Evolutionary conservation across 2,113 vertebrate genomes (phyloP).

Genomic region (Leptobrachium leishanense): DNA sequence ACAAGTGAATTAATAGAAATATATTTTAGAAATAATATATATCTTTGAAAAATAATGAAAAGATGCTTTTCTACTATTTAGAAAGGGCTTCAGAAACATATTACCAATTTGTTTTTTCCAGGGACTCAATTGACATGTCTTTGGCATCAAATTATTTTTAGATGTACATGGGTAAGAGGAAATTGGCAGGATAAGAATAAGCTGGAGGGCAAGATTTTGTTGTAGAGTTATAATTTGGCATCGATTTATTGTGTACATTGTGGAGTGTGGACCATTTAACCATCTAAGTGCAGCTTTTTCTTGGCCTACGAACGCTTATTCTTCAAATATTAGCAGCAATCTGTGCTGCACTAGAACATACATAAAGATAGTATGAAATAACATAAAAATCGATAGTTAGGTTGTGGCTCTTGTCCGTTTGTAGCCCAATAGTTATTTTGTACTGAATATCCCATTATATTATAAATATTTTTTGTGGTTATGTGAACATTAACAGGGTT

Average conservation of each 20-base stretch:
- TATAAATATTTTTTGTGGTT: too few relatives aligned
- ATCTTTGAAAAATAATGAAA: background rate
- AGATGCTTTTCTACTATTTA: background rate
- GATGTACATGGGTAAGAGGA: conserved; percentile 13
- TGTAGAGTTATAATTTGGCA: conserved; percentile 20
- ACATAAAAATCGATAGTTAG: too few relatives aligned
- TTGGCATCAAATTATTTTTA: conserved; percentile 16
- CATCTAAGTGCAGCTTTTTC: background rate
- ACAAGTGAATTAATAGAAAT: too few relatives aligned
- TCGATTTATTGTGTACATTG: background rate
- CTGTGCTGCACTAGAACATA: too few relatives aligned
- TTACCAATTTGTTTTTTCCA: conserved; percentile 8
- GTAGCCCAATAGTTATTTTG: too few relatives aligned
- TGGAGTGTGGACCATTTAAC: background rate
- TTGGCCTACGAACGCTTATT: background rate
- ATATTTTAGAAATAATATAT: too few relatives aligned
- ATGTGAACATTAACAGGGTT: too few relatives aligned
- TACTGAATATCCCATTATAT: too few relatives aligned
- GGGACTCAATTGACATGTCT: conserved; percentile 14
- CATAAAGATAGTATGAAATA: too few relatives aligned
- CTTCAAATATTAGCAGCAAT: too few relatives aligned
- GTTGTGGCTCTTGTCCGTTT: too few relatives aligned
- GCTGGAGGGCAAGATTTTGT: conserved; percentile 14
- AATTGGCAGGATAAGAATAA: conserved; percentile 20
- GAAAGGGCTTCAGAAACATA: conserved; percentile 3